phyloP scores from a whole-genome alignment of 1,140 invertebrate species.

The Apis mellifera region DNA sequence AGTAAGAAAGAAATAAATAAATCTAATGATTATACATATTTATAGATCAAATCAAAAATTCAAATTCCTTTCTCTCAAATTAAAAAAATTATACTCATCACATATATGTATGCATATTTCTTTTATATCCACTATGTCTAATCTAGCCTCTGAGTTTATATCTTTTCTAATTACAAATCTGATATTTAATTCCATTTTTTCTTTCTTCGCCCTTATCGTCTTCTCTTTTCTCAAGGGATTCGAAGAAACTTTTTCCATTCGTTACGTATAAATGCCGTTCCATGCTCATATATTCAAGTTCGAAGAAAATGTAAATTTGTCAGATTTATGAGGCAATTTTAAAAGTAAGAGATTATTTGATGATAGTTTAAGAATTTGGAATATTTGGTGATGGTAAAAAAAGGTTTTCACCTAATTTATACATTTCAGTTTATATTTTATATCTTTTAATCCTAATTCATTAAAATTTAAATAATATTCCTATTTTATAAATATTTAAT shows the following conservation, averaged over 20 bases:
- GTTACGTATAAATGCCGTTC: not conserved
- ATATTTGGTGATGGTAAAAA: not conserved
- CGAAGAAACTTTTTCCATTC: slow-evolving; percentile 4
- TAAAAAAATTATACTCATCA: too few relatives aligned
- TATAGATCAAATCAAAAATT: too few relatives aligned
- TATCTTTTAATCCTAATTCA: too few relatives aligned
- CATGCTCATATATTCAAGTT: not conserved
- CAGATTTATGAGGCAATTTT: not conserved
- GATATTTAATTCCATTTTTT: slow-evolving; percentile 13
- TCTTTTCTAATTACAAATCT: slow-evolving; percentile 15
- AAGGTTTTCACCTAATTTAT: not conserved
- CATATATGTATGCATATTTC: slow-evolving; percentile 45
- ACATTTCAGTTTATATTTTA: not conserved
- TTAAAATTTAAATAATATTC: too few relatives aligned
- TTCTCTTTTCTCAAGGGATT: not conserved
- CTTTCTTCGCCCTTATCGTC: not conserved
- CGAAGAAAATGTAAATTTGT: not conserved
- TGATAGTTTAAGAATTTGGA: not conserved
- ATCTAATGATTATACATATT: too few relatives aligned
- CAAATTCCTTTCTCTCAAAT: too few relatives aligned
- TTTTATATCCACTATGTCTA: slow-evolving; percentile 18
- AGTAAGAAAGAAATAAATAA: too few relatives aligned
- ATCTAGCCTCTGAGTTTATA: not conserved
- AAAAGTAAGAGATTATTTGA: not conserved
- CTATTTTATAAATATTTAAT: not conserved